phyloP scores from a whole-genome alignment of 1,140 invertebrate genomes.

The Papilio aristodemus region DNA sequence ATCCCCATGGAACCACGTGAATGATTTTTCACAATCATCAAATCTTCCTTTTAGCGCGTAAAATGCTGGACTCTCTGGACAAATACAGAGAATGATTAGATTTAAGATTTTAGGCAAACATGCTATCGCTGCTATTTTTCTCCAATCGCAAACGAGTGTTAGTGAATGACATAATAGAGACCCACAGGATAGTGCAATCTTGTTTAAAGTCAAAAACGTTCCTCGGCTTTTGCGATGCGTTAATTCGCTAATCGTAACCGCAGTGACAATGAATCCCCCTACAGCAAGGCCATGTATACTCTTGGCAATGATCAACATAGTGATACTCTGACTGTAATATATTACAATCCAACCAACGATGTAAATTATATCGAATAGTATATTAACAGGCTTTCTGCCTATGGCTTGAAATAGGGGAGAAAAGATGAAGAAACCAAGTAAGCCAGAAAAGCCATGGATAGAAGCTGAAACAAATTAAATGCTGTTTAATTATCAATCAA shows the following conservation, averaged over 20 bases:
- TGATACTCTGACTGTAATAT: constrained; percentile 23
- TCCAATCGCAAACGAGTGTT: constrained; percentile 44
- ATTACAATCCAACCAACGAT: constrained; percentile 34
- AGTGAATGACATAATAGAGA: constrained; percentile 44
- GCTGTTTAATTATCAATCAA: too few relatives aligned
- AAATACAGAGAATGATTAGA: constrained; percentile 41
- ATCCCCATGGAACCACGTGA: constrained; percentile 41
- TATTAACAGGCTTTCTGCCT: constrained; percentile 43
- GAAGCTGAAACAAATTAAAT: constrained; percentile 53
- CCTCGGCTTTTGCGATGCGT: constrained; percentile 46
- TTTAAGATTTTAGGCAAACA: constrained; percentile 36
- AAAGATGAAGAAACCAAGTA: constrained; percentile 45
- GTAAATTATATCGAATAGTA: constrained; percentile 33
- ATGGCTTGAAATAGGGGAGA: constrained; percentile 44
- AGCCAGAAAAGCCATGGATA: constrained; percentile 42
- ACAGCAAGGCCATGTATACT: constrained; percentile 36
- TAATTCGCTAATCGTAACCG: constrained; percentile 38
- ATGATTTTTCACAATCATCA: constrained; percentile 37
- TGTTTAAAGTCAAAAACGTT: constrained; percentile 48
- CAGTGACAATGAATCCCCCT: constrained; percentile 37
- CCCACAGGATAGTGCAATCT: constrained; percentile 40
- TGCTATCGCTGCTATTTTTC: constrained; percentile 43
- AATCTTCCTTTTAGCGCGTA: constrained; percentile 47
- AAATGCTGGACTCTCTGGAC: constrained; percentile 54
- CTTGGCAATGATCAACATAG: constrained; percentile 36